Percentiles rank a stretch among this genome's conserved stretches.
phyloP scores from a whole-genome alignment of 2,113 vertebrate species.

The Pygoscelis antarcticus region DNA sequence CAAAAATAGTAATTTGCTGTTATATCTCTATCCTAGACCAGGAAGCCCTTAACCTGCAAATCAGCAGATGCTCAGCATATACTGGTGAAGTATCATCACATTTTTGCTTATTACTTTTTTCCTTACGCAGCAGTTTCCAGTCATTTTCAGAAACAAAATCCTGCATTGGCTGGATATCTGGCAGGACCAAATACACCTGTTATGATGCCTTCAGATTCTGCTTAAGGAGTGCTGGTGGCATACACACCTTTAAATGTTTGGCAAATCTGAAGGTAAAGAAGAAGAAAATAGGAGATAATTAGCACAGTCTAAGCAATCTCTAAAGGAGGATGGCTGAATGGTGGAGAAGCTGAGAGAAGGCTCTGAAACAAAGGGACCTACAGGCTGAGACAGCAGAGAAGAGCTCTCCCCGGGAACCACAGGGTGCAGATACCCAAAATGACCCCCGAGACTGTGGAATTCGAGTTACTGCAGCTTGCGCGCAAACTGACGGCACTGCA shows the following conservation, averaged over 20 bases:
- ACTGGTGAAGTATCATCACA: background rate
- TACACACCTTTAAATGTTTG: accelerated
- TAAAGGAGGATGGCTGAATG: background rate
- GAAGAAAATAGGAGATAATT: background rate
- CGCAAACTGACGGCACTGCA: background rate
- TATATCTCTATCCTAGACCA: background rate
- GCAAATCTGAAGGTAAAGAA: background rate
- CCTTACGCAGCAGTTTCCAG: background rate
- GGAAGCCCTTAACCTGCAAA: constrained; percentile 16
- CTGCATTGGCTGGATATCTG: background rate
- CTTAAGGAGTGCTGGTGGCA: background rate
- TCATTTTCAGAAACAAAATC: background rate
- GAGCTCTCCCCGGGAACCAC: background rate
- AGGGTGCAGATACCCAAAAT: background rate
- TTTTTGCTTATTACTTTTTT: background rate
- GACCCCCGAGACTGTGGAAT: background rate
- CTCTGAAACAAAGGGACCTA: background rate
- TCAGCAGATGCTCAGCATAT: background rate
- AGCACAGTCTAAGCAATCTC: background rate
- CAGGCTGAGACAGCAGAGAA: background rate
- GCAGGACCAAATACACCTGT: background rate
- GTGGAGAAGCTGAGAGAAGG: background rate
- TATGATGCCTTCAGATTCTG: background rate
- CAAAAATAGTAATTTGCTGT: constrained; percentile 3
- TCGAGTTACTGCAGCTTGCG: accelerated